A percentile compares a stretch with the other conserved stretches of the same genome.
Evolutionary conservation across 2,888 invertebrate genomes (phyloP).

Genomic region (Argynnis bischoffii): DNA sequence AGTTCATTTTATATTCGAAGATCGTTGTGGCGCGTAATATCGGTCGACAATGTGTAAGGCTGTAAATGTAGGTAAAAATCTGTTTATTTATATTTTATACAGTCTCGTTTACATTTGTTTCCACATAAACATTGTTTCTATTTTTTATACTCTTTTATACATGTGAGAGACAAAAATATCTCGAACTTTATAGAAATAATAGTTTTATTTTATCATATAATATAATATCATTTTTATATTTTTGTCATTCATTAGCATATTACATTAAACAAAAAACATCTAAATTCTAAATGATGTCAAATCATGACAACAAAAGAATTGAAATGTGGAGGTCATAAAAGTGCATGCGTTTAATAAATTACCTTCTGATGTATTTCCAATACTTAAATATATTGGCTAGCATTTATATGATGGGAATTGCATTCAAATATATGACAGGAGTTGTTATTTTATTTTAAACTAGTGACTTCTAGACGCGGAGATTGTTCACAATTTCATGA

Average conservation of each 20-base stretch:
- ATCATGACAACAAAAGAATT: conserved; percentile 17
- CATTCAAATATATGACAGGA: too few species aligned
- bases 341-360: conserved; percentile 16
- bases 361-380: neutral
- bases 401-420: neutral
- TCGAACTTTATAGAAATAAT: too few species aligned
- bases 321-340: conserved; percentile 20
- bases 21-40: conserved; percentile 19
- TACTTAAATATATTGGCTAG: neutral
- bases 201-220: too few species aligned
- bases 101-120: too few species aligned
- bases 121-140: too few species aligned
- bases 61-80: conserved; percentile 11
- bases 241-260: conserved; percentile 13
- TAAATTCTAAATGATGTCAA: conserved; percentile 5
- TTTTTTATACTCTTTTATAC: too few species aligned
- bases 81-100: neutral
- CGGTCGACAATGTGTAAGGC: conserved; percentile 9
- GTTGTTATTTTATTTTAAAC: too few species aligned
- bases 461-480: too few species aligned
- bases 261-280: conserved; percentile 15
- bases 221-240: neutral
- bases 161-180: too few species aligned
- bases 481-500: too few species aligned
- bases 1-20: conserved; percentile 25